A percentile compares a stretch with the other conserved stretches of the same genome.
phyloP scores from a whole-genome alignment of 1,140 invertebrate species.

The Pinna nobilis region DNA sequence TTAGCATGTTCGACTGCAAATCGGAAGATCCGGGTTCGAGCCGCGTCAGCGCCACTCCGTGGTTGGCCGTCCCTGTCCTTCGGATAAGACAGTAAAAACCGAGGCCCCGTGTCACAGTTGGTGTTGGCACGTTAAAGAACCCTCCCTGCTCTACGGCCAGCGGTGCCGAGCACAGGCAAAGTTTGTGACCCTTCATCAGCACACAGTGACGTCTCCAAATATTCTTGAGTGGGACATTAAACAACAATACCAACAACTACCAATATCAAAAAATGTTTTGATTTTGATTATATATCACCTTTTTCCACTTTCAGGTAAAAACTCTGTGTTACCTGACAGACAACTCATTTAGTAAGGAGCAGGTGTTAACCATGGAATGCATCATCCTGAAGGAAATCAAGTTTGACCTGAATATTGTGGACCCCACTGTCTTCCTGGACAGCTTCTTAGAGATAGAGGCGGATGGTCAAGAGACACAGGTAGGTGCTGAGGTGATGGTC shows the following conservation, averaged over 20 bases:
- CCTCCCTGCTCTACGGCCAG: background rate
- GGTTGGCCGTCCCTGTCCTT: too few species aligned
- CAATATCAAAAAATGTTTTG: background rate
- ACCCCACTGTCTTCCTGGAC: slow-evolving; percentile 58
- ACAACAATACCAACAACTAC: background rate
- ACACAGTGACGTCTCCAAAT: background rate
- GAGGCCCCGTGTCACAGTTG: too few species aligned
- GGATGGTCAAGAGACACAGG: too few species aligned
- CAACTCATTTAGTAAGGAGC: slow-evolving; percentile 54
- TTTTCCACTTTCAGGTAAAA: slow-evolving; percentile 34
- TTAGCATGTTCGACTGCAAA: too few species aligned
- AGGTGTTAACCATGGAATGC: slow-evolving; percentile 63
- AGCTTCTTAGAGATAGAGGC: slow-evolving; percentile 48
- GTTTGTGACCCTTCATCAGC: background rate
- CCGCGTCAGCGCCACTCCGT: too few species aligned
- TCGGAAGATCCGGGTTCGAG: too few species aligned
- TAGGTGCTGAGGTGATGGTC: too few species aligned
- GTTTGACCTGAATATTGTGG: slow-evolving; percentile 60
- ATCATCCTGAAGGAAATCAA: slow-evolving; percentile 56
- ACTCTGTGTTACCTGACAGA: slow-evolving; percentile 64
- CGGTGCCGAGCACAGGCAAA: background rate
- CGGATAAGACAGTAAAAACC: too few species aligned
- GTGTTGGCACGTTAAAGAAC: too few species aligned
- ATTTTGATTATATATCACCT: background rate
- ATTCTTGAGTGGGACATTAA: background rate